Percentiles rank a stretch among this genome's conserved stretches.
Evolutionary conservation across 2,888 invertebrate genomes (phyloP).

Genomic region (Drosophila neutralis): DNA sequence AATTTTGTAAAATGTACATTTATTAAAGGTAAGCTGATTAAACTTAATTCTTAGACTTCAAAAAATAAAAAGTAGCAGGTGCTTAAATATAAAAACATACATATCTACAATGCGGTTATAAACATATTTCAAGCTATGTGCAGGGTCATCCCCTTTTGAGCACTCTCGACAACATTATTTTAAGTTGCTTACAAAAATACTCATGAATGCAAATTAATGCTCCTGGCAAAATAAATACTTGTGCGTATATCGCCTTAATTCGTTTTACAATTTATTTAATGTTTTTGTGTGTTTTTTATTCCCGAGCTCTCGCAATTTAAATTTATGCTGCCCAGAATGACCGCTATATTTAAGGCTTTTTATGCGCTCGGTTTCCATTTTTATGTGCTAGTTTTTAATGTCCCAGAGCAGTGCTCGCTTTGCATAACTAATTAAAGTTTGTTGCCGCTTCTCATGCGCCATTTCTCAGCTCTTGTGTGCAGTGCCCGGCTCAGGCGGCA

Average conservation of each 20-base stretch:
- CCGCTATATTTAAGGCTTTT: slow-evolving; percentile 40
- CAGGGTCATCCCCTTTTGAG: background rate
- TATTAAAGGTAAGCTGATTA: background rate
- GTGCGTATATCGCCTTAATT: slow-evolving; percentile 38
- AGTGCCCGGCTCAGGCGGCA: slow-evolving; percentile 14
- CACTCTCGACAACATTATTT: background rate
- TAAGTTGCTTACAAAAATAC: slow-evolving; percentile 22
- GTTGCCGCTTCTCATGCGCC: slow-evolving; percentile 61
- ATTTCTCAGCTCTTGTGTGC: slow-evolving; percentile 55
- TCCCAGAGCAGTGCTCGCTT: slow-evolving; percentile 60
- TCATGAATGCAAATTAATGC: slow-evolving; percentile 44
- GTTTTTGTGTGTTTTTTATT: slow-evolving; percentile 24
- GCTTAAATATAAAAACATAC: background rate
- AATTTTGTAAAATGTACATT: background rate
- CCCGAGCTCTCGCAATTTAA: slow-evolving; percentile 51
- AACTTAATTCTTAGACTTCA: background rate
- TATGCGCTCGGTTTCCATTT: slow-evolving; percentile 30
- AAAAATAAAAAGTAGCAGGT: background rate
- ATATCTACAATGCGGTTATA: background rate
- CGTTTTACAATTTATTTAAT: slow-evolving; percentile 34
- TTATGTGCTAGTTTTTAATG: slow-evolving; percentile 49
- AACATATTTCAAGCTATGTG: background rate
- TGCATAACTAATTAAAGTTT: slow-evolving; percentile 79
- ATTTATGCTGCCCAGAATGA: slow-evolving; percentile 37
- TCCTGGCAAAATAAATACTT: slow-evolving; percentile 11